A percentile compares a stretch with the other conserved stretches of the same genome.
Evolutionary conservation across 37 sponge, comb jelly and placozoan species (phyloP).

Genomic region (Haliclona indistincta): DNA sequence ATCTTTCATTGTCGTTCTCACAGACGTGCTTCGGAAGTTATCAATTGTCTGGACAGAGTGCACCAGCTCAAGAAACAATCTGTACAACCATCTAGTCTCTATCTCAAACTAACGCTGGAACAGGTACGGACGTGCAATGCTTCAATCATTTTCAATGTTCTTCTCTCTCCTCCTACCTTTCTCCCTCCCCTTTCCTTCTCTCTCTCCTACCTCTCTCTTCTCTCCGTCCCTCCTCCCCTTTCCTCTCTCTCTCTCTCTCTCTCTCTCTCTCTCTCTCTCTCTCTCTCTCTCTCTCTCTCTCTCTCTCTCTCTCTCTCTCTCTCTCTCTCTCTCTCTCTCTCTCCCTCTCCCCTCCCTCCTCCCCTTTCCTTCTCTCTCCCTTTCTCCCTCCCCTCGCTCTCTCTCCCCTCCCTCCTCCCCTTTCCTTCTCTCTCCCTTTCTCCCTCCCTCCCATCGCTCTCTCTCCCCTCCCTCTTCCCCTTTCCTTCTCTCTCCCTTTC

Average conservation of each 20-base stretch:
- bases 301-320: conserved; percentile 52
- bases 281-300: conserved; percentile 34
- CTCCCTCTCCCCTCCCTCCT: background rate
- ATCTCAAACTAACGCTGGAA: conserved; percentile 59
- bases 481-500: too few species aligned
- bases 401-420: too few species aligned
- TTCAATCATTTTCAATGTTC: background rate
- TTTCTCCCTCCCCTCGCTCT: background rate
- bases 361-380: background rate
- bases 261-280: conserved; percentile 9
- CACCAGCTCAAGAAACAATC: conserved; percentile 75
- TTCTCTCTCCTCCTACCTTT: background rate
- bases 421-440: too few species aligned
- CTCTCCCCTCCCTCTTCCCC: too few species aligned
- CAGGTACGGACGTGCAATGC: conserved; percentile 27
- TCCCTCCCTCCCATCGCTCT: too few species aligned
- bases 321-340: conserved; percentile 46
- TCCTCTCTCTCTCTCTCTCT: conserved; percentile 24
- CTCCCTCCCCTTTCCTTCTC: conserved; percentile 7
- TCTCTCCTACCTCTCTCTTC: conserved; percentile 18
- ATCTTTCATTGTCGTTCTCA: background rate
- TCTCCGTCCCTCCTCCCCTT: conserved; percentile 20
- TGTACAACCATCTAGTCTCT: conserved; percentile 63
- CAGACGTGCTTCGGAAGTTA: conserved; percentile 72
- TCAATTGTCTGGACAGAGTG: conserved; percentile 74